Base-by-base conservation (phyloP, 37 sponge, comb jelly and placozoan genomes). In the Theonella swinhoei region DNA sequence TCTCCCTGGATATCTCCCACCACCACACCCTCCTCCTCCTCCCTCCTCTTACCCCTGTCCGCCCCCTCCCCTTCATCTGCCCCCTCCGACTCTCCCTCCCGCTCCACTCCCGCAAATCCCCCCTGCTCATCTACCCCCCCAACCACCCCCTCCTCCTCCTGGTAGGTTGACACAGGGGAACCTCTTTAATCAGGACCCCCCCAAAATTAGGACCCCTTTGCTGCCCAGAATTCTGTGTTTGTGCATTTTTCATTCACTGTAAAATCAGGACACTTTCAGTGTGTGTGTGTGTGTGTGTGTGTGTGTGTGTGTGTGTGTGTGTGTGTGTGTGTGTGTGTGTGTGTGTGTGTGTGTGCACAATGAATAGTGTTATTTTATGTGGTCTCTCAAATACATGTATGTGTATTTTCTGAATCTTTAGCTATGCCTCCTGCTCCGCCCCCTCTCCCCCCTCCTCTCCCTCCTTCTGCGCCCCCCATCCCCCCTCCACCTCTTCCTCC, bases 401-500 rank as follows among this genome's bases (percentile, higher is more conserved):
- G n/a, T n/a, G n/a, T n/a, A n/a, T n/a, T n/a, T n/a, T n/a, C n/a
- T n/a, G n/a, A n/a, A n/a, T n/a, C n/a, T n/a, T n/a, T n/a, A n/a
- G n/a, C n/a, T n/a, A n/a, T n/a, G n/a, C 36, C 74, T 7, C 76
- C 59, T 75, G 58, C 76, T 75, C 76, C 47, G 40, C 31, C 76
- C 39, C 76, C 19, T 75, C 47, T 19, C 42, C 59, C 59, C 54
- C 58, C 76, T 42, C 72, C 7, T 5, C 40, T 32, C 31, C 30
- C 72, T 71, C 40, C 38, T 32, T 47, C 47, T 2, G 17, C 35
- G 1, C 75, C 75, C 26, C 35, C 70, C 3, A 2, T 22, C 3
- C 70, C 35, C 70, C 17, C 70, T 35, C 31, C 70, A 2, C 32
- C 70, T 34, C 35, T 32, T 2, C 70, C 70, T 31, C 70, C 54